Evolutionary conservation across 2,888 invertebrate genomes (phyloP).

Genomic region (Dolichopus griseipennis): DNA sequence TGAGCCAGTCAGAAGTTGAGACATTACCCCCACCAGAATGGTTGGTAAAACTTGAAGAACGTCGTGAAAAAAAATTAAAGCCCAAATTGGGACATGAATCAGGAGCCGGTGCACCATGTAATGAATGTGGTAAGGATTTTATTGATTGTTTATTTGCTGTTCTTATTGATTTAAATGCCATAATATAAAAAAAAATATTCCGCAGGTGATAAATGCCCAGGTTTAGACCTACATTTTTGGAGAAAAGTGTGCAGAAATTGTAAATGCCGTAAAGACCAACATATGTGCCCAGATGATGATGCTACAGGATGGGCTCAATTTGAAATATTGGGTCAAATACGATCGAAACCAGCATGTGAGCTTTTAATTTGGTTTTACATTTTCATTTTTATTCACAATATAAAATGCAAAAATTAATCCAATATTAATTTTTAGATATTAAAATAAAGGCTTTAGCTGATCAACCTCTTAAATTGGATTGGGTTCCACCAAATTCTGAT

Average conservation of each 20-base stretch:
- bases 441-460: constrained; percentile 49
- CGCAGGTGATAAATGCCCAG: constrained; percentile 50
- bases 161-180: constrained; percentile 23
- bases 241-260: constrained; percentile 81
- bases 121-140: constrained; percentile 52
- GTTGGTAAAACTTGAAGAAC: constrained; percentile 60
- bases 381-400: constrained; percentile 1
- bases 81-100: constrained; percentile 72
- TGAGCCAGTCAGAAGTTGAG: constrained; percentile 42
- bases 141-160: not conserved
- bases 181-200: constrained; percentile 26
- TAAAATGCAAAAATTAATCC: not conserved
- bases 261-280: constrained; percentile 73
- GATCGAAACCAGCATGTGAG: constrained; percentile 58
- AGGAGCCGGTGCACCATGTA: constrained; percentile 79
- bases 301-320: constrained; percentile 67
- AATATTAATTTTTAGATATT: constrained; percentile 28
- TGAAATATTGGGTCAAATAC: constrained; percentile 61
- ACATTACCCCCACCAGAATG: constrained; percentile 62
- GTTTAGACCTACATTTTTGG: constrained; percentile 78
- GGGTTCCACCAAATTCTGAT: constrained; percentile 64
- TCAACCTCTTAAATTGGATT: constrained; percentile 60
- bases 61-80: constrained; percentile 53
- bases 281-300: constrained; percentile 74
- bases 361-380: not conserved